These are phyloP conservation scores for Otus sunia DNA, from an alignment of 2,113 vertebrate genomes.

Conservation along the genomic window DNA sequence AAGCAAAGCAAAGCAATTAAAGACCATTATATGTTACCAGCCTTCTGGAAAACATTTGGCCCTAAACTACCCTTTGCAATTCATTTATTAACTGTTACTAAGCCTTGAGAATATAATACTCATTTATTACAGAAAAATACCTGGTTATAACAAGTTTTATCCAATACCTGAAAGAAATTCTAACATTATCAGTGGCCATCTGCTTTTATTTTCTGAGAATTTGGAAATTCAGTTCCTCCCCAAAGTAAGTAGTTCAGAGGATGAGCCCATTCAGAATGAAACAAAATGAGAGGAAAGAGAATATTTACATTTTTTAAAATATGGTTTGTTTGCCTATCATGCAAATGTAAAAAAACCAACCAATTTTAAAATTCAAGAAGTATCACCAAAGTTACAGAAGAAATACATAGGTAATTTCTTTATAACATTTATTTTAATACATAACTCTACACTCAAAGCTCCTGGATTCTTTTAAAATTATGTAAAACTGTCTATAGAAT, in stretches of 20 bases:
- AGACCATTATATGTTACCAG: too few relatives aligned
- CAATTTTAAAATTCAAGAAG: neutral
- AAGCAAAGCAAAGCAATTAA: too few relatives aligned
- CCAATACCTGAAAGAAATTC: neutral
- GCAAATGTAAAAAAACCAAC: neutral
- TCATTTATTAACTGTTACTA: neutral
- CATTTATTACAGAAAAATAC: neutral
- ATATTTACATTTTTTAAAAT: neutral
- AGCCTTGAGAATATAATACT: neutral
- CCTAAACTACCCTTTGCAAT: neutral
- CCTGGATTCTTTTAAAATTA: neutral
- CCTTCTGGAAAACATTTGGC: neutral
- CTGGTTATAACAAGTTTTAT: neutral
- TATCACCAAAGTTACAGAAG: neutral
- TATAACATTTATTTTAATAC: neutral
- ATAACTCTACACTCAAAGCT: neutral
- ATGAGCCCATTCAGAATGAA: neutral
- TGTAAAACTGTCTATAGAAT: neutral
- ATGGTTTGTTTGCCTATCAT: neutral
- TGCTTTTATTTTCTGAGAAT: neutral
- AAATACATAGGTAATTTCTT: neutral
- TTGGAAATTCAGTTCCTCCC: neutral
- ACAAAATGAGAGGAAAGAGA: rapidly evolving
- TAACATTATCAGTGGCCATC: neutral
- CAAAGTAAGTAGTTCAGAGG: neutral